Percentiles rank a stretch among this genome's conserved stretches.
Evolutionary conservation across 2,888 invertebrate species (phyloP).

Genomic region (Sphinx pinastri): DNA sequence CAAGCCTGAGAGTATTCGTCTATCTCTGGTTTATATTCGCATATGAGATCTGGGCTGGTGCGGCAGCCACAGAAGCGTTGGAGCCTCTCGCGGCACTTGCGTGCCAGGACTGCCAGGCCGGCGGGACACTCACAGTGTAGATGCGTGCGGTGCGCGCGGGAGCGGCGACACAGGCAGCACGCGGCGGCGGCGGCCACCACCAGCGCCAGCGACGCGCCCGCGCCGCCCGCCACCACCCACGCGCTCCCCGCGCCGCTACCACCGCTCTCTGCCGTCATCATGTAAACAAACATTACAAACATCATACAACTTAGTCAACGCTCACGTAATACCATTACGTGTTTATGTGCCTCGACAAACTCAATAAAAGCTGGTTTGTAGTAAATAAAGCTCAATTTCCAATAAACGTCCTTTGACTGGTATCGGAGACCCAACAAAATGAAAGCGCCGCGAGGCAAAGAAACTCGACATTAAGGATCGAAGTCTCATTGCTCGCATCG

Average conservation of each 20-base stretch:
- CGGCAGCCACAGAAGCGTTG: neutral
- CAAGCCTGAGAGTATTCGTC: neutral
- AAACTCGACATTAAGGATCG: too few species aligned
- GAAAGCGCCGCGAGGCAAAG: too few species aligned
- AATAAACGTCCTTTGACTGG: too few species aligned
- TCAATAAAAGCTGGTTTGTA: too few species aligned
- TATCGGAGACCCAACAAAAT: too few species aligned
- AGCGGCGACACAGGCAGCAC: constrained; percentile 89
- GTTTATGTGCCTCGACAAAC: too few species aligned
- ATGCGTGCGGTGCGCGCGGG: constrained; percentile 77
- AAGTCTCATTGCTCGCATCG: too few species aligned
- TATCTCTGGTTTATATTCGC: neutral
- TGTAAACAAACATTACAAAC: constrained; percentile 5
- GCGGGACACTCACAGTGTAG: constrained; percentile 65
- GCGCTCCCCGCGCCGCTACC: constrained; percentile 87
- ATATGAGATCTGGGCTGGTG: neutral
- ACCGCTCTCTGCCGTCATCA: constrained; percentile 64
- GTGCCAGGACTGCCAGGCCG: neutral
- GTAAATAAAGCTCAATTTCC: too few species aligned
- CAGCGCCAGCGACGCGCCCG: constrained; percentile 88
- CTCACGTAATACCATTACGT: neutral
- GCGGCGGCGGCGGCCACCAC: constrained; percentile 87
- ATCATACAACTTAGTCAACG: neutral
- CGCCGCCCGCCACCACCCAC: constrained; percentile 88
- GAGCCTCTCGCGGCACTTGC: neutral